A percentile compares a stretch with the other conserved stretches of the same genome.
Evolutionary conservation across 2,113 vertebrate genomes (phyloP).

Genomic region (Passer montanus): DNA sequence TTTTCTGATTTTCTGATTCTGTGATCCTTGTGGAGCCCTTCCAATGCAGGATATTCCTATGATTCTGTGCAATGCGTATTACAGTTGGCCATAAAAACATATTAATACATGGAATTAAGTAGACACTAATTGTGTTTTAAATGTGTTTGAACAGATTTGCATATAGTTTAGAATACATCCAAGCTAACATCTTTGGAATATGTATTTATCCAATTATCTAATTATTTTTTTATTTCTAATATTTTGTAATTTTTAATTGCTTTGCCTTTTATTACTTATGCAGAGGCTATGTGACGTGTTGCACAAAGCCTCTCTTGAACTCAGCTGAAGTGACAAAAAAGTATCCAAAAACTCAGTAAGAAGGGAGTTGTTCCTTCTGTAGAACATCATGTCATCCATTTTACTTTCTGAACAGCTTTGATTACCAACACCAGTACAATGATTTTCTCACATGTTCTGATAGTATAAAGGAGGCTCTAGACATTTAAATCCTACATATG

Average conservation of each 20-base stretch:
- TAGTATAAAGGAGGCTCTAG: background rate
- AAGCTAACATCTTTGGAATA: background rate
- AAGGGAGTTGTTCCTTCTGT: slow-evolving; percentile 14
- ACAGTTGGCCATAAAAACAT: background rate
- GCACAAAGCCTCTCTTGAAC: background rate
- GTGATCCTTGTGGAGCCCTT: background rate
- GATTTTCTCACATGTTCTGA: background rate
- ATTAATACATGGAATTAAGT: background rate
- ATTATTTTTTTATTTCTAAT: background rate
- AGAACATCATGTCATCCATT: background rate
- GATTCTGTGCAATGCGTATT: background rate
- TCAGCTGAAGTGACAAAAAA: background rate
- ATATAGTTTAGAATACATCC: background rate
- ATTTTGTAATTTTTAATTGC: background rate
- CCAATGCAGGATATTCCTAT: background rate
- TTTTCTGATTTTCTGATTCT: background rate
- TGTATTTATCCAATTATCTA: background rate
- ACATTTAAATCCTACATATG: background rate
- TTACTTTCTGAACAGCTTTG: background rate
- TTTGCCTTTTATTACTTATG: slow-evolving; percentile 38
- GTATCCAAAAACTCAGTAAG: slow-evolving; percentile 6
- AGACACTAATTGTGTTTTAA: background rate
- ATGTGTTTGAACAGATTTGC: slow-evolving; percentile 9
- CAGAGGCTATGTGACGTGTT: background rate
- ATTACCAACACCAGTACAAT: background rate